A percentile compares a stretch with the other conserved stretches of the same genome.
phyloP scores from a whole-genome alignment of 2,888 invertebrate species.

The Anthoptus insignis region DNA sequence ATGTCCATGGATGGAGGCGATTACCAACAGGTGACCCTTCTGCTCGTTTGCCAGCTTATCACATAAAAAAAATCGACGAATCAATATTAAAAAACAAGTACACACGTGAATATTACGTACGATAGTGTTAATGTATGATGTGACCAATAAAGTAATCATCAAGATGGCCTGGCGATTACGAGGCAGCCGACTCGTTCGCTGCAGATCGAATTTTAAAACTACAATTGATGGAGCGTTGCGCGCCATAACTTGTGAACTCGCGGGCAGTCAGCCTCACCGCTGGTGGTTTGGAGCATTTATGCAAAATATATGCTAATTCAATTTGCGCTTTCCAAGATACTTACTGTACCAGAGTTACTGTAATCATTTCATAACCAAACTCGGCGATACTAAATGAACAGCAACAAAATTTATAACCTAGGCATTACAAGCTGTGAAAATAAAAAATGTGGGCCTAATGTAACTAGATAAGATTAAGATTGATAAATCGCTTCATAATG shows the following conservation, averaged over 20 bases:
- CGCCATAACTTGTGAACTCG: conserved; percentile 58
- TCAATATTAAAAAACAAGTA: conserved; percentile 65
- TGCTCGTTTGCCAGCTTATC: no score
- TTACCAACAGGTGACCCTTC: no score
- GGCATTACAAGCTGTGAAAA: conserved; percentile 18
- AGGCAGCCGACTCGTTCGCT: conserved; percentile 69
- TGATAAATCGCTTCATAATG: no score
- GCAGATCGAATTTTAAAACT: conserved; percentile 79
- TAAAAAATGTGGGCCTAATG: background rate
- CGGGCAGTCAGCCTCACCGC: conserved; percentile 51
- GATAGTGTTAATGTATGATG: conserved; percentile 61
- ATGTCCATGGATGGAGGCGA: no score
- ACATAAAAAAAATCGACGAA: no score
- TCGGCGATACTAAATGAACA: conserved; percentile 22
- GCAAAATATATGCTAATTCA: conserved; percentile 80
- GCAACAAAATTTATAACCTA: conserved; percentile 8
- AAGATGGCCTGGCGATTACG: conserved; percentile 74
- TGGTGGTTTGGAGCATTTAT: conserved; percentile 68
- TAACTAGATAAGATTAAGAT: background rate
- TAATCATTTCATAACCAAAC: conserved; percentile 35
- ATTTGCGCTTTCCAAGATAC: conserved; percentile 69
- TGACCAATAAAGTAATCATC: conserved; percentile 83
- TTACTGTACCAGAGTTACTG: conserved; percentile 30
- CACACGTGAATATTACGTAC: conserved; percentile 62
- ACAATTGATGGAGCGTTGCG: conserved; percentile 75